Evolutionary conservation across 2,113 vertebrate genomes (phyloP), one percentile per base, ranked within the genome.

Genomic region (Meriones unguiculatus): DNA sequence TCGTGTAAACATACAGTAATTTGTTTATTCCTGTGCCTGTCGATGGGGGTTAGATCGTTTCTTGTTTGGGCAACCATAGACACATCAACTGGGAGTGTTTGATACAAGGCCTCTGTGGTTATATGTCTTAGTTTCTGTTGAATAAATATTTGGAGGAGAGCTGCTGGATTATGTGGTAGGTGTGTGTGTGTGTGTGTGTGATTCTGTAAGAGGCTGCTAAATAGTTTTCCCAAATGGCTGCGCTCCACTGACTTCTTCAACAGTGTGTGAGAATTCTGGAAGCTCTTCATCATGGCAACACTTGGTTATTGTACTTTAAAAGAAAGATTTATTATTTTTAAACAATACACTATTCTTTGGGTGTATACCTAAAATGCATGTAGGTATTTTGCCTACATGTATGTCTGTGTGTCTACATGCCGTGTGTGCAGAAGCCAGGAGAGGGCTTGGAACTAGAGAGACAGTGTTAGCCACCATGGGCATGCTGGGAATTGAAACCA

Each of bases 141-240:
- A 77, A 41, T 95, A 96, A 80, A 76, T 93, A 95, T 89, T 86
- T 96, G 90, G 30, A 93, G 62, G 38, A 89, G 64, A 76, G 91
- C 78, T 89, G n/a, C 82, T 65, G 73, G 38, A 57, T 96, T 52
- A 32, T 50, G 46, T 57, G 35, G 62, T 89, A 64, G 38, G 24
- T 85, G 12, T 9, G 12, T 80, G 41, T 77, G 24, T 85, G 12
- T 9, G 12, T 80, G 57, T 80, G 41, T 77, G 82, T 88, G 77
- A 64, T 38, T 86, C 72, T 28, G 54, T 14, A 90, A 81, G 87
- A 89, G 85, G 91, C n/a, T 50, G 50, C 82, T 89, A 54, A 75
- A 62, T 54, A 35, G 13, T 65, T 78, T 91, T 69, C 54, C 75
- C 76, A 62, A 84, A 70, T 69, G 57, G 17, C 38, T 78, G 15